A percentile compares a stretch with the other conserved stretches of the same genome.
These are phyloP conservation scores for Carcharodon carcharias DNA, from an alignment of 2,797 vertebrate genomes.

Conservation along the genomic window DNA sequence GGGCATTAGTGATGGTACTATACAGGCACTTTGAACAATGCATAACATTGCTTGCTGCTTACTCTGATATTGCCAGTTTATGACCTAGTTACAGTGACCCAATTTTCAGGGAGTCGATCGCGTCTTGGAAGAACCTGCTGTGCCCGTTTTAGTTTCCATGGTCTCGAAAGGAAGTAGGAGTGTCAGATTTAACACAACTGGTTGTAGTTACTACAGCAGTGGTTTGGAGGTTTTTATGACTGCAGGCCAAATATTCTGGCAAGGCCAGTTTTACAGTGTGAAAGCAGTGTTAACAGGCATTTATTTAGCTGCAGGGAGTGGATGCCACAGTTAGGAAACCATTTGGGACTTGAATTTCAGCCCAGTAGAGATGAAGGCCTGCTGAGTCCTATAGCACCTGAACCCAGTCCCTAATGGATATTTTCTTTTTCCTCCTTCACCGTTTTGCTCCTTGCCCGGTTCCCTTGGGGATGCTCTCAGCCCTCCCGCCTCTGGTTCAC, in stretches of 20 bases:
- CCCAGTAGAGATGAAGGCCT: background rate
- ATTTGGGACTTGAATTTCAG: background rate
- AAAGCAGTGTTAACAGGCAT: background rate
- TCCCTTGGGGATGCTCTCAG: too few relatives aligned
- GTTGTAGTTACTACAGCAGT: background rate
- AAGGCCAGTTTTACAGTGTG: background rate
- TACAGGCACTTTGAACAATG: background rate
- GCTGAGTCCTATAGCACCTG: background rate
- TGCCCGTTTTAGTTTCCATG: background rate
- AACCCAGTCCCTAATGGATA: background rate
- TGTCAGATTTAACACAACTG: background rate
- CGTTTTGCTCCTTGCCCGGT: too few relatives aligned
- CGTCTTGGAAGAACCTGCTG: background rate
- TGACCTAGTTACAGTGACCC: background rate
- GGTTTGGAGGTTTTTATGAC: background rate
- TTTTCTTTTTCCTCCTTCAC: background rate
- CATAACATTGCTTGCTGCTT: background rate
- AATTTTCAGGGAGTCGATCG: background rate
- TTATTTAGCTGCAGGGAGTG: background rate
- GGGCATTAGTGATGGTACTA: background rate
- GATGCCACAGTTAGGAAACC: background rate
- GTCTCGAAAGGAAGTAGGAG: background rate
- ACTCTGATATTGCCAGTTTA: background rate
- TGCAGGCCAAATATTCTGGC: background rate
- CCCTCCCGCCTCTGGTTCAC: too few relatives aligned